Percentiles rank a stretch among this genome's conserved stretches.
phyloP scores from a whole-genome alignment of 2,797 vertebrate genomes.

The Gambusia yucatana region DNA sequence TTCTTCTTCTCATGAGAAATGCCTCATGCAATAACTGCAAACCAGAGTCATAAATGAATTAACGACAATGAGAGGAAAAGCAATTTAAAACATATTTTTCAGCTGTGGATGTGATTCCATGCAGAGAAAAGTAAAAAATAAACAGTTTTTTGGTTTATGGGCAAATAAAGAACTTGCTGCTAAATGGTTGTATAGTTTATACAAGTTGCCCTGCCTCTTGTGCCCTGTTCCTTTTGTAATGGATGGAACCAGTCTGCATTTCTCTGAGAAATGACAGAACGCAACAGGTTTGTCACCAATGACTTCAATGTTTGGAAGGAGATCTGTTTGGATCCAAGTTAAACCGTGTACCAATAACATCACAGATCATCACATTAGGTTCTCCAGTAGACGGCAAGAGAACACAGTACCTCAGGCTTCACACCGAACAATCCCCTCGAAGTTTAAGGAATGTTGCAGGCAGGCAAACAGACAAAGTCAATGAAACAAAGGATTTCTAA shows the following conservation, averaged over 20 bases:
- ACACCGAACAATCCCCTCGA: background rate
- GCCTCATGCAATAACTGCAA: background rate
- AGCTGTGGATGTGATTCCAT: background rate
- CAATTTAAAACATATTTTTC: background rate
- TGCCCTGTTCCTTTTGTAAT: background rate
- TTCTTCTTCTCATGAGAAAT: background rate
- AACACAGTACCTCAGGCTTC: background rate
- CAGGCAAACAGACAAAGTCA: background rate
- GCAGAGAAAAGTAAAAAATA: background rate
- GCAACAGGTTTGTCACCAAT: background rate
- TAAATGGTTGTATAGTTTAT: background rate
- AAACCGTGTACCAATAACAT: background rate
- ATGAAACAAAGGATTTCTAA: background rate
- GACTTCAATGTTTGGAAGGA: background rate
- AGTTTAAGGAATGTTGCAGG: background rate
- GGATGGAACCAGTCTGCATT: background rate
- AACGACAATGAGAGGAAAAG: background rate
- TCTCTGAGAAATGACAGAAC: background rate
- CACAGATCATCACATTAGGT: background rate
- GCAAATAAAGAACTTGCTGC: background rate
- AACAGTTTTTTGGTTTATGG: background rate
- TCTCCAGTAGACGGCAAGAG: background rate
- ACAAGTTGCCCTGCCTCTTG: background rate
- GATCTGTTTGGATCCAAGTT: background rate
- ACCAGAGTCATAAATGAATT: background rate